These are phyloP conservation scores for Mergus octosetaceus DNA, from an alignment of 2,797 vertebrate species.

Conservation along the genomic window DNA sequence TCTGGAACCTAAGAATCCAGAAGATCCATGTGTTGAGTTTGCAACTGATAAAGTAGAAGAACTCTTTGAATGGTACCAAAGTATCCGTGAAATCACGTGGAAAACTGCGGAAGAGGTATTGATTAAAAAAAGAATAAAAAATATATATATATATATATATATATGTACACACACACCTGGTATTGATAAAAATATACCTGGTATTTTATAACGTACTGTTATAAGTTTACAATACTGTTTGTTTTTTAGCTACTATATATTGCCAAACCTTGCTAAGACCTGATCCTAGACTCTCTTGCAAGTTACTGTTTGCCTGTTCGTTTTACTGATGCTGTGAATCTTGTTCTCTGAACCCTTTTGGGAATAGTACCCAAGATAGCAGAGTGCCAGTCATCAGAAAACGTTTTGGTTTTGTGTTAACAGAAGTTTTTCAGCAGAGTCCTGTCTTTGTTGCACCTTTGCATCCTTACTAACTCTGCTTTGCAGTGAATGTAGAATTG, in stretches of 20 bases:
- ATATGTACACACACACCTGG: fast-evolving
- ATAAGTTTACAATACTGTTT: neutral
- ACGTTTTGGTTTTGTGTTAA: neutral
- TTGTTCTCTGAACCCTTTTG: neutral
- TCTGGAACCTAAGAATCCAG: conserved; percentile 83
- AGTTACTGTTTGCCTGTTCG: neutral
- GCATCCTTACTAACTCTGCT: neutral
- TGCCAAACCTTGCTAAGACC: neutral
- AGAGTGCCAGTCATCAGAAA: neutral
- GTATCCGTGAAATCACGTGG: conserved; percentile 88
- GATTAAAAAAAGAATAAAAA: neutral
- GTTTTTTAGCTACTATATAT: neutral
- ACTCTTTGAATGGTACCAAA: conserved; percentile 92
- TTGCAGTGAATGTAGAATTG: neutral
- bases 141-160: too few relatives aligned
- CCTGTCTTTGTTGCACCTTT: neutral
- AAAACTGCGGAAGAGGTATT: conserved; percentile 82
- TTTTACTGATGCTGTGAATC: neutral
- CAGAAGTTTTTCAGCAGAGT: neutral
- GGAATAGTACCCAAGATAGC: neutral
- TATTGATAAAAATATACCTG: neutral
- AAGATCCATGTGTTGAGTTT: conserved; percentile 87
- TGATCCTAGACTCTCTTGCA: neutral
- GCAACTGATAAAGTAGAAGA: conserved; percentile 89
- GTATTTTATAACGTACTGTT: neutral